Percentiles rank a stretch among this genome's conserved stretches.
phyloP scores from a whole-genome alignment of 2,888 invertebrate genomes.

The Tachystola acroxantha region DNA sequence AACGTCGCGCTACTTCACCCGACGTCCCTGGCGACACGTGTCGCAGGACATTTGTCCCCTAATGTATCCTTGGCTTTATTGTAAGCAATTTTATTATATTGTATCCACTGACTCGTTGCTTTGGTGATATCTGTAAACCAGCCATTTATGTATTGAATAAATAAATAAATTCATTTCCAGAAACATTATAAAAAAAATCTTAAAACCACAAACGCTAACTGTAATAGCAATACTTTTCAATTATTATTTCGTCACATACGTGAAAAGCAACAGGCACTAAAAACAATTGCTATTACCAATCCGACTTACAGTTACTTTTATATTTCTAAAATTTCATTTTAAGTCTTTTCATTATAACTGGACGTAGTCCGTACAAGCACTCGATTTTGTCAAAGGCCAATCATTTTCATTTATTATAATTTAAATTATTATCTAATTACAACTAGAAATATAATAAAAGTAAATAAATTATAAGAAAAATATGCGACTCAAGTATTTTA shows the following conservation, averaged over 20 bases:
- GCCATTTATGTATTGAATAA: no score
- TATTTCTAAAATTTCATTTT: slow-evolving; percentile 56
- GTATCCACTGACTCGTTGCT: no score
- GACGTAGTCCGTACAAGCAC: slow-evolving; percentile 71
- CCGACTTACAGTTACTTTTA: slow-evolving; percentile 3
- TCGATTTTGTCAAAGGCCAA: slow-evolving; percentile 64
- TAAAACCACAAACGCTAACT: no score
- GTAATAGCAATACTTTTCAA: slow-evolving; percentile 1
- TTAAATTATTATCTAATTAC: slow-evolving; percentile 1
- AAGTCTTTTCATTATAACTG: slow-evolving; percentile 68
- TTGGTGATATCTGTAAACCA: no score
- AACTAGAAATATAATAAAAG: neutral
- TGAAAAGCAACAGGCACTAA: no score
- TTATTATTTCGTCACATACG: neutral
- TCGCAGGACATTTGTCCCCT: no score
- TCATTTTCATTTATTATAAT: slow-evolving; percentile 26
- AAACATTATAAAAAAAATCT: neutral
- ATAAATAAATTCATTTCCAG: no score
- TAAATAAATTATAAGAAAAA: slow-evolving; percentile 3
- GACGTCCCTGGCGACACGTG: no score
- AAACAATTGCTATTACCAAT: slow-evolving; percentile 1
- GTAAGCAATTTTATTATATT: no score
- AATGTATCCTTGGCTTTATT: no score
- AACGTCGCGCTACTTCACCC: no score
- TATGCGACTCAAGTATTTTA: slow-evolving; percentile 1